Conservation (phyloP, 2,113 vertebrate species). For the Anas platyrhynchos region DNA sequence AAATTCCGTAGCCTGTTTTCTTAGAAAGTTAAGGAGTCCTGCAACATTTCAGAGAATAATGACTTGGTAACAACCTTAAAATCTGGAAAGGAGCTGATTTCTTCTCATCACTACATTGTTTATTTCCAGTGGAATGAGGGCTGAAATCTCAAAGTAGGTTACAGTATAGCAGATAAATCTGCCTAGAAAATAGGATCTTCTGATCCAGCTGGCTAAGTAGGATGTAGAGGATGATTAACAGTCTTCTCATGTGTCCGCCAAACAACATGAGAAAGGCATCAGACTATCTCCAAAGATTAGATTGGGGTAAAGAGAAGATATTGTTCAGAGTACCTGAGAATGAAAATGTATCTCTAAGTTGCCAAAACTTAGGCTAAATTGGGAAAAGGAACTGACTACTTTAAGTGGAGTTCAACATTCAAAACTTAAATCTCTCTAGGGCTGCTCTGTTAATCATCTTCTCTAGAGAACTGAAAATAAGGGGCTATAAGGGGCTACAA, state of each 20-base stretch:
- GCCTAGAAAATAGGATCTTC: not conserved
- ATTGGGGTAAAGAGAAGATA: not conserved
- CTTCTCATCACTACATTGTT: fast-evolving
- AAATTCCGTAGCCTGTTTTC: not conserved
- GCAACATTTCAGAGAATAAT: not conserved
- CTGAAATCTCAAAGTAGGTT: not conserved
- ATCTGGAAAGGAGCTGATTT: not conserved
- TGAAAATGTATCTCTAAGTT: constrained; percentile 15
- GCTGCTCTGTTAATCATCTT: constrained; percentile 33
- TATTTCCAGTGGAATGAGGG: not conserved
- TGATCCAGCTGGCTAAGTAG: not conserved
- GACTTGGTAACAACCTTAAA: not conserved
- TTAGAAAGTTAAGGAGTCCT: not conserved
- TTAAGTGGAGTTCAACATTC: constrained; percentile 35
- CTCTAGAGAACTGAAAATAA: constrained; percentile 37
- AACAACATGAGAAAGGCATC: not conserved
- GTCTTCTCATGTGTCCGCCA: not conserved
- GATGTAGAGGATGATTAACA: not conserved
- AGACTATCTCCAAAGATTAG: not conserved
- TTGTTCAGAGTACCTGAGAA: not conserved
- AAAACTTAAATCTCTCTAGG: constrained; percentile 34
- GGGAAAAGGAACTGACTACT: not conserved
- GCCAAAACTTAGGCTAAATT: constrained; percentile 13
- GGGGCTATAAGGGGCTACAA: constrained; percentile 28
- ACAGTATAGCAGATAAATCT: not conserved